Evolutionary conservation across 2,888 invertebrate genomes (phyloP).

Genomic region (Pterostichus niger): DNA sequence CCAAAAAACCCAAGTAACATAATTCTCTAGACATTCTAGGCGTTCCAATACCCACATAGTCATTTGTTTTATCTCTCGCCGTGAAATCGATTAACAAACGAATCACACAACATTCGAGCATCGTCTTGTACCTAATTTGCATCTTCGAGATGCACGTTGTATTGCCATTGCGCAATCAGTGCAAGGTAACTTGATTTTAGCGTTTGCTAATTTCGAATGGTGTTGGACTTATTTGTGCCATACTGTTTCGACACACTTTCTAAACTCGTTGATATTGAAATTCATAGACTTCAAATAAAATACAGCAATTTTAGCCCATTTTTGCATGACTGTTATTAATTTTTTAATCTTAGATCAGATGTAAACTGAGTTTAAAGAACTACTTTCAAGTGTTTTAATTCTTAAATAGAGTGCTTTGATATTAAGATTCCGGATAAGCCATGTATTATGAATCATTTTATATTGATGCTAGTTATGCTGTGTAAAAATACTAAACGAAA

Average conservation of each 20-base stretch:
- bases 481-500: too few species aligned
- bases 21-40: slow-evolving; percentile 20
- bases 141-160: slow-evolving; percentile 30
- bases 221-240: background rate
- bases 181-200: slow-evolving; percentile 26
- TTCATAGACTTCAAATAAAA: too few species aligned
- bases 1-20: slow-evolving; percentile 3
- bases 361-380: too few species aligned
- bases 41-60: slow-evolving; percentile 54
- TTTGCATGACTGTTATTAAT: too few species aligned
- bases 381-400: too few species aligned
- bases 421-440: too few species aligned
- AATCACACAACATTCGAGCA: slow-evolving; percentile 53
- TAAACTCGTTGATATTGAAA: background rate
- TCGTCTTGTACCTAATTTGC: slow-evolving; percentile 42
- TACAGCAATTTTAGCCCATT: too few species aligned
- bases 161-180: slow-evolving; percentile 26
- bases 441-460: too few species aligned
- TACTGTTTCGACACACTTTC: slow-evolving; percentile 2
- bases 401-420: too few species aligned
- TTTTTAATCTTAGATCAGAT: too few species aligned
- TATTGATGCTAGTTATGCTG: too few species aligned
- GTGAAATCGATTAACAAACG: slow-evolving; percentile 60
- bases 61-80: slow-evolving; percentile 47
- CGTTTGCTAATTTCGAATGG: slow-evolving; percentile 1